Base-by-base conservation (phyloP, 1,140 invertebrate genomes). In the Meloidogyne exigua region DNA sequence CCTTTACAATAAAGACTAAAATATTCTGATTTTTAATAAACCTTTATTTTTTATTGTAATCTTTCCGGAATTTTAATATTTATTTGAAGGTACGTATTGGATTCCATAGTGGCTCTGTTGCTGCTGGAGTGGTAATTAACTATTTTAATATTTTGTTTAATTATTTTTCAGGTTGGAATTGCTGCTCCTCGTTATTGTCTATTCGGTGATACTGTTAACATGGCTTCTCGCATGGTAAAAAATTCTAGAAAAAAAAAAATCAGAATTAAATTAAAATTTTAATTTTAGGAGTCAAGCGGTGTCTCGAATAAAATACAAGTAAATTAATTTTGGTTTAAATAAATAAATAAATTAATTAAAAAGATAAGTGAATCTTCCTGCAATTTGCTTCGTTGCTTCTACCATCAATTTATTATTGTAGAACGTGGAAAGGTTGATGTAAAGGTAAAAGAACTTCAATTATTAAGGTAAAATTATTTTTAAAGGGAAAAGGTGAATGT, bases 81-180 rank as follows among this genome's bases (percentile, higher is more conserved):
- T n/a, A 18, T n/a, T n/a, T 99, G 4, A 93, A 93, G 86, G 90
- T 98, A 2, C 89, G 96, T 76, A 98, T 98, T 81, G 96, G 96
- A 49, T 91, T 98, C 80, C 96, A 99, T 89, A 92, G 93, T 71
- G 93, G 93, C 5, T 91, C 92, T 0, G 92, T 93, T 44, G 93
- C 93, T 83, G 93, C 94, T 0, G 94, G 94, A 0, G 93, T 95
- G 9, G 94, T 95, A 11, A 93, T 93, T 0, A 91, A 5, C 18
- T 18, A 9, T 68, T 9, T 18, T 15, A 28, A 67, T 32, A n/a
- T 68, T n/a, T 42, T 32, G 7, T 32, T 23, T 21, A n/a, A 21
- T 39, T 18, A n/a, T 36, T 42, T n/a, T 7, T 18, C 13, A 73
- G 72, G 72, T 73, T 12, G 72, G 66, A 42, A 68, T 93, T 71